A percentile compares a stretch with the other conserved stretches of the same genome.
These are phyloP conservation scores for Hedya salicella DNA, from an alignment of 2,888 invertebrate species.

Conservation along the genomic window DNA sequence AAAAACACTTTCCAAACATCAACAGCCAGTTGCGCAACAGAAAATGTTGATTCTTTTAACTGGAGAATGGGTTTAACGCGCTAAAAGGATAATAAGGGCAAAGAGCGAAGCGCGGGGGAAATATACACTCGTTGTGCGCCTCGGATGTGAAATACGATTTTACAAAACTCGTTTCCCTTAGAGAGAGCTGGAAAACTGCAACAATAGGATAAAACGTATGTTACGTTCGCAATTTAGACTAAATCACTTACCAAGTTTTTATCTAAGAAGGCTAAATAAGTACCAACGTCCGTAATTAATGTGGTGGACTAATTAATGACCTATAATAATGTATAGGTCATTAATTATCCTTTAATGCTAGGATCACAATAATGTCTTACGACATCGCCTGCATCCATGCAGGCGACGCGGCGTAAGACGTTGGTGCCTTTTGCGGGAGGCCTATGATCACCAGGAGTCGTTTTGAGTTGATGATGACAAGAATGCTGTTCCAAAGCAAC, in stretches of 20 bases:
- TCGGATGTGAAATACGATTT: constrained; percentile 12
- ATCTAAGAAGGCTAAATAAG: not conserved
- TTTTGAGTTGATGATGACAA: too few species aligned
- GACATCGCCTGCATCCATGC: too few species aligned
- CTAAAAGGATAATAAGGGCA: constrained; percentile 34
- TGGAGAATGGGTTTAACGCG: constrained; percentile 28
- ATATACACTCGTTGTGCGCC: constrained; percentile 22
- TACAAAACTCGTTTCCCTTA: constrained; percentile 33
- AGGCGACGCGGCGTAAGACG: too few species aligned
- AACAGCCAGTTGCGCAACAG: constrained; percentile 24
- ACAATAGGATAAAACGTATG: constrained; percentile 12
- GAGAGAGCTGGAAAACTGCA: constrained; percentile 10
- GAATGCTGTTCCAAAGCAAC: too few species aligned
- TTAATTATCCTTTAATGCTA: too few species aligned
- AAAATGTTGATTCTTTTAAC: constrained; percentile 38
- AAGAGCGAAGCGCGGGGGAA: constrained; percentile 18
- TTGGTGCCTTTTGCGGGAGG: too few species aligned
- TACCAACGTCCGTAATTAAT: not conserved
- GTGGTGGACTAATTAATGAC: too few species aligned
- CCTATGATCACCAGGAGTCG: too few species aligned
- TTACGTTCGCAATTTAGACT: not conserved
- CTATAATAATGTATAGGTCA: too few species aligned
- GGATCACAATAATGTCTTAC: too few species aligned
- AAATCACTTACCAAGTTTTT: not conserved
- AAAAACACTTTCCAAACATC: constrained; percentile 22